Evolutionary conservation across 2,113 vertebrate genomes (phyloP).

Genomic region (Atlantisia rogersi): DNA sequence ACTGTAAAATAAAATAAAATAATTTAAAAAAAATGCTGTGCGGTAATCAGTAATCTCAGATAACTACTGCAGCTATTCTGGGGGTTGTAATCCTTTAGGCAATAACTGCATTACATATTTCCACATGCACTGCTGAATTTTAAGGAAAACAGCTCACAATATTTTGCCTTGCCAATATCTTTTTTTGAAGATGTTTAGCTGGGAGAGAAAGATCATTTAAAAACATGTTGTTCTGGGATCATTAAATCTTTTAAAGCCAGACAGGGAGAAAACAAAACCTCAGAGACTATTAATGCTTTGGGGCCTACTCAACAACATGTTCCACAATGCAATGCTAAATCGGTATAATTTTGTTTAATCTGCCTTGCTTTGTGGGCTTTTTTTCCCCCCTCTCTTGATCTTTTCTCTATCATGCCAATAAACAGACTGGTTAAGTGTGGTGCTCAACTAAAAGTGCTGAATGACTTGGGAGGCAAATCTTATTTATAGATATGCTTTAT

Average conservation of each 20-base stretch:
- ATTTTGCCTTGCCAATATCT: neutral
- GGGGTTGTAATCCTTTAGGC: neutral
- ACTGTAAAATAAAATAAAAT: neutral
- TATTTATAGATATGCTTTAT: neutral
- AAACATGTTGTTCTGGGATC: neutral
- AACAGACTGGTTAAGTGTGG: neutral
- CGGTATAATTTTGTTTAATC: neutral
- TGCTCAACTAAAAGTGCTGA: neutral
- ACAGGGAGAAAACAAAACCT: slow-evolving; percentile 6
- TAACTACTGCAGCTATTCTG: neutral
- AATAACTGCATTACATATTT: neutral
- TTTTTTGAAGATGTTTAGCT: neutral
- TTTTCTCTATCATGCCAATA: neutral
- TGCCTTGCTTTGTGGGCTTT: neutral
- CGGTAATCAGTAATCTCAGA: neutral
- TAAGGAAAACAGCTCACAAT: neutral
- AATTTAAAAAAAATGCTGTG: rapidly evolving
- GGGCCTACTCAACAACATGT: neutral
- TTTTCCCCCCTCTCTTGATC: neutral
- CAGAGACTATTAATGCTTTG: neutral
- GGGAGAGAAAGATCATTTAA: neutral
- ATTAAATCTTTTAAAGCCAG: neutral
- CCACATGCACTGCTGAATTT: neutral
- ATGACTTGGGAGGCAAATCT: neutral
- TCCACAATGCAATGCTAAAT: neutral